phyloP scores from a whole-genome alignment of 2,797 vertebrate species.

The Periophthalmus magnuspinnatus region DNA sequence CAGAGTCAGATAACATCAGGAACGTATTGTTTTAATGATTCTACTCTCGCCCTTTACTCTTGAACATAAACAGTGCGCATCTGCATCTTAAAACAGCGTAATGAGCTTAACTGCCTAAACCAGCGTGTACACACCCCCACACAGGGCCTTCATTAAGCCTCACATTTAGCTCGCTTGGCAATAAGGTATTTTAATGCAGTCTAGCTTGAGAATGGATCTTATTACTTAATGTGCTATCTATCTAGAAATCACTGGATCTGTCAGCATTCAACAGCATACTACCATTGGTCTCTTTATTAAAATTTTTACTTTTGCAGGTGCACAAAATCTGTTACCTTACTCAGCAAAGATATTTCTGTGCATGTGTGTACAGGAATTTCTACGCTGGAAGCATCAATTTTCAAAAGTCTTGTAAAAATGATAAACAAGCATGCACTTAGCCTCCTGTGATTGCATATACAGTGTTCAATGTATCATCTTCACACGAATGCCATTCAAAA shows the following conservation, averaged over 20 bases:
- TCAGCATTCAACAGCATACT: conserved; percentile 63
- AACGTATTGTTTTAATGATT: conserved; percentile 51
- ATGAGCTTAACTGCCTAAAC: conserved; percentile 34
- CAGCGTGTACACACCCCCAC: conserved; percentile 20
- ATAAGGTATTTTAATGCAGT: conserved; percentile 53
- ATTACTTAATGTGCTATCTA: conserved; percentile 58
- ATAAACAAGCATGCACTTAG: conserved; percentile 13
- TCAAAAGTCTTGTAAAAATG: conserved; percentile 38
- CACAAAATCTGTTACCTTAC: conserved; percentile 28
- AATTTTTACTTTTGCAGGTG: conserved; percentile 62
- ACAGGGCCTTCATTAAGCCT: conserved; percentile 28
- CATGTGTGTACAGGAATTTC: conserved; percentile 10
- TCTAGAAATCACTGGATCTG: conserved; percentile 61
- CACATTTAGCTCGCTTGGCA: background rate
- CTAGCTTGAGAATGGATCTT: conserved; percentile 45
- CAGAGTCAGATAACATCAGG: conserved; percentile 36
- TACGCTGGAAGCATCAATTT: conserved; percentile 31
- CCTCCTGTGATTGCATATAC: conserved; percentile 12
- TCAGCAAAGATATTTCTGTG: conserved; percentile 14
- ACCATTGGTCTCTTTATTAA: conserved; percentile 63
- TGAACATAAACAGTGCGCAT: conserved; percentile 25
- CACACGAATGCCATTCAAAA: conserved; percentile 31
- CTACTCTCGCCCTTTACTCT: conserved; percentile 24
- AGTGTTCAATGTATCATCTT: conserved; percentile 27
- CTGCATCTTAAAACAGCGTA: conserved; percentile 37